Evolutionary conservation across 1,140 invertebrate genomes (phyloP).

Genomic region (Drosophila orena): DNA sequence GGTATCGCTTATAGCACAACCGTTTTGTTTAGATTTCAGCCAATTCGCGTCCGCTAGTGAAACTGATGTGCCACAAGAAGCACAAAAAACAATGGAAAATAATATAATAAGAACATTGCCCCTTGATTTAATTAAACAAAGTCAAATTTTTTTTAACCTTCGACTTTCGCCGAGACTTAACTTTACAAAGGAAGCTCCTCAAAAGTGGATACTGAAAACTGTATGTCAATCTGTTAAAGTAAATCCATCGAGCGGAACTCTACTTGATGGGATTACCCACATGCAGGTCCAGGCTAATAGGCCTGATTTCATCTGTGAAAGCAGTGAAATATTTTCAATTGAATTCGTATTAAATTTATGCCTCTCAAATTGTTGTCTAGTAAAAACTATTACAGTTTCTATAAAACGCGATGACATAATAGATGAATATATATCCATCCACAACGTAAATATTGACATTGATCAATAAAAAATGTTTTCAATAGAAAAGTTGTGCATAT

Average conservation of each 20-base stretch:
- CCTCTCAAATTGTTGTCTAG: slow-evolving; percentile 65
- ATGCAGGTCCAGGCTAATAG: slow-evolving; percentile 37
- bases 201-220: slow-evolving; percentile 86
- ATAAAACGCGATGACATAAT: slow-evolving; percentile 12
- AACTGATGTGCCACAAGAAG: slow-evolving; percentile 68
- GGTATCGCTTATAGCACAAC: slow-evolving; percentile 68
- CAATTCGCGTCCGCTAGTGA: slow-evolving; percentile 84
- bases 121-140: slow-evolving; percentile 84
- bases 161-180: slow-evolving; percentile 86
- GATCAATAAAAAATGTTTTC: slow-evolving; percentile 3
- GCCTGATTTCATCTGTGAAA: background rate
- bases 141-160: slow-evolving; percentile 85
- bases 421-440: slow-evolving; percentile 9
- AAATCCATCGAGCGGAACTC: slow-evolving; percentile 35
- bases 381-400: slow-evolving; percentile 58
- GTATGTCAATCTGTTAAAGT: slow-evolving; percentile 38
- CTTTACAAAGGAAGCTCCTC: slow-evolving; percentile 88
- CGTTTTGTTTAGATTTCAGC: slow-evolving; percentile 85
- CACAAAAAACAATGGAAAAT: background rate
- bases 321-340: slow-evolving; percentile 32
- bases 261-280: slow-evolving; percentile 53
- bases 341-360: slow-evolving; percentile 67
- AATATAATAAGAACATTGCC: slow-evolving; percentile 84
- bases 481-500: background rate
- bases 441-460: slow-evolving; percentile 48